These are phyloP conservation scores for Brachycybe producta DNA, from an alignment of 2,888 invertebrate genomes.

Conservation along the genomic window DNA sequence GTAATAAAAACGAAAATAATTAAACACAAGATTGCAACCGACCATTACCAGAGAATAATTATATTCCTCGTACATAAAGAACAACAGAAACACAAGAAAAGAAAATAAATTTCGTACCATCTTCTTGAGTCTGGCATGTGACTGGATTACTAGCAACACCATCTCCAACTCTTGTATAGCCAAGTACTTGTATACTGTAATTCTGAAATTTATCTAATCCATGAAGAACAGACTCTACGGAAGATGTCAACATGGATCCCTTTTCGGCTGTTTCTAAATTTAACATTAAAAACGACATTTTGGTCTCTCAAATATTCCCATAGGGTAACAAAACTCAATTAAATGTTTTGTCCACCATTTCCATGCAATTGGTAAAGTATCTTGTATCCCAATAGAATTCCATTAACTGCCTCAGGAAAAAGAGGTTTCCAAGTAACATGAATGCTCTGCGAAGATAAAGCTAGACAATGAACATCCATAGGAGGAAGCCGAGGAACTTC, in stretches of 20 bases:
- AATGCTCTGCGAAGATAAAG: conserved; percentile 32
- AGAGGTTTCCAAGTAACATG: conserved; percentile 34
- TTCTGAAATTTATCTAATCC: conserved; percentile 33
- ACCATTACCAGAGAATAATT: background rate
- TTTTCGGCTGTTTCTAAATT: conserved; percentile 13
- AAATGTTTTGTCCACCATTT: background rate
- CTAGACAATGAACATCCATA: conserved; percentile 32
- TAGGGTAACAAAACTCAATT: no score
- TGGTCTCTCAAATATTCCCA: no score
- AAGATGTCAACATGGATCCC: conserved; percentile 17
- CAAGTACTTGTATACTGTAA: conserved; percentile 36
- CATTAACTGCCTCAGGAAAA: conserved; percentile 32
- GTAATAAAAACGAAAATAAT: no score
- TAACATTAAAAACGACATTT: no score
- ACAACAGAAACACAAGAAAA: background rate
- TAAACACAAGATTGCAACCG: background rate
- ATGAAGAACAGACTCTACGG: conserved; percentile 17
- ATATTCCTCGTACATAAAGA: background rate
- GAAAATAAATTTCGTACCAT: conserved; percentile 28
- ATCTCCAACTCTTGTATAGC: conserved; percentile 34
- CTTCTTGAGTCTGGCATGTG: conserved; percentile 32
- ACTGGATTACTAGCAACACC: conserved; percentile 32
- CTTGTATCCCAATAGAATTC: conserved; percentile 35
- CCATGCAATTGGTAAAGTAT: conserved; percentile 21
- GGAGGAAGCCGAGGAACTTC: conserved; percentile 29